These are phyloP conservation scores for Aix galericulata DNA, from an alignment of 2,113 vertebrate genomes.

Conservation along the genomic window DNA sequence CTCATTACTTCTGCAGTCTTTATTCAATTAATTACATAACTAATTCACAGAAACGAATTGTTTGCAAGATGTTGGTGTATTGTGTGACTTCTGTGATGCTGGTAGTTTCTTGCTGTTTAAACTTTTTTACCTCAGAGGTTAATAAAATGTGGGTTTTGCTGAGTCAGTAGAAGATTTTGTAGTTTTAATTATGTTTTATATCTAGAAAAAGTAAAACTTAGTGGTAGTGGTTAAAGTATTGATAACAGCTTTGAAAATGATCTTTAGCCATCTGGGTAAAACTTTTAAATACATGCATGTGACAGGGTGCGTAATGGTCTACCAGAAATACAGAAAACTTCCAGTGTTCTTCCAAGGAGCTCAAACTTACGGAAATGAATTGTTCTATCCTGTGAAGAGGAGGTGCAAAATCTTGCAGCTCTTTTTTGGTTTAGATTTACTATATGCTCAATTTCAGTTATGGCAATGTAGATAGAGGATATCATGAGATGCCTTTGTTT, in stretches of 20 bases:
- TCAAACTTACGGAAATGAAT: neutral
- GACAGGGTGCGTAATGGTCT: neutral
- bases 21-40: neutral
- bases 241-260: neutral
- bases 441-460: neutral
- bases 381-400: neutral
- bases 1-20: neutral
- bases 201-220: neutral
- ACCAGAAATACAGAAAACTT: neutral
- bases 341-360: neutral
- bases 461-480: neutral
- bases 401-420: neutral
- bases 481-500: neutral
- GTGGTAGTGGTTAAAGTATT: accelerated
- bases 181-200: neutral
- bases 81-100: neutral
- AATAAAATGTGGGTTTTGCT: neutral
- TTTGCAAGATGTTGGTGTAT: neutral
- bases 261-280: neutral
- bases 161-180: neutral
- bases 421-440: neutral
- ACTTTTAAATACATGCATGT: neutral
- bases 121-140: neutral
- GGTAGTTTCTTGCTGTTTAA: neutral
- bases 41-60: neutral